Conservation (phyloP, 37 sponge, comb jelly and placozoan genomes). For the Tethya wilhelma region DNA sequence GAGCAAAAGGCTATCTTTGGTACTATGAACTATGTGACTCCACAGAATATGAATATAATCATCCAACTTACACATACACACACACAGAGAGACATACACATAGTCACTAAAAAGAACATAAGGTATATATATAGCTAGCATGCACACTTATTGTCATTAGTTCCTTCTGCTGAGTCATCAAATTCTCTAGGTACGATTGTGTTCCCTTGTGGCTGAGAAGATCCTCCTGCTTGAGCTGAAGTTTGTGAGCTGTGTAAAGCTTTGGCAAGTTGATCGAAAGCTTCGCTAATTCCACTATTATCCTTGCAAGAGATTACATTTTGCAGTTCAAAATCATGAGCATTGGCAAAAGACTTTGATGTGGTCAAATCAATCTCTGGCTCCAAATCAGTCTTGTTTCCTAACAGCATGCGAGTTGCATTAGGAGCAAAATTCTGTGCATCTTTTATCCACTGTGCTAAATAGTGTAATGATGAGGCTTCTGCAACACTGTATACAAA, state of each 20-base stretch:
- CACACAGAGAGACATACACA: not conserved
- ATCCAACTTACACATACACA: conserved; percentile 3
- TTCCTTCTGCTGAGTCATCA: not conserved
- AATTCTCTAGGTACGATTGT: not conserved
- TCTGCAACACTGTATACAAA: conserved; percentile 88
- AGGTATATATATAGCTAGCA: not conserved
- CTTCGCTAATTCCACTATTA: conserved; percentile 66
- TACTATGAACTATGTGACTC: too few species aligned
- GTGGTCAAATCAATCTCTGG: conserved; percentile 79
- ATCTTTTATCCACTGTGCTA: conserved; percentile 88
- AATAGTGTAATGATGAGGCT: conserved; percentile 84
- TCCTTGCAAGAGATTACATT: conserved; percentile 73
- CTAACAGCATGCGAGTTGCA: conserved; percentile 81
- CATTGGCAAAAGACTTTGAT: conserved; percentile 68
- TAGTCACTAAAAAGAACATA: not conserved
- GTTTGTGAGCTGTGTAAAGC: conserved; percentile 44
- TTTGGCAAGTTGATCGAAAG: conserved; percentile 62
- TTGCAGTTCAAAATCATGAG: conserved; percentile 69
- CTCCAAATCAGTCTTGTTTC: conserved; percentile 86
- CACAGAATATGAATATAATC: too few species aligned
- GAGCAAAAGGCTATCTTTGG: too few species aligned
- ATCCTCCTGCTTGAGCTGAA: not conserved
- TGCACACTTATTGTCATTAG: not conserved
- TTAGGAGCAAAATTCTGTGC: conserved; percentile 82
- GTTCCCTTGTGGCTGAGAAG: not conserved